These are phyloP conservation scores for Crypturellus undulatus DNA, from an alignment of 2,113 vertebrate species.

Conservation along the genomic window DNA sequence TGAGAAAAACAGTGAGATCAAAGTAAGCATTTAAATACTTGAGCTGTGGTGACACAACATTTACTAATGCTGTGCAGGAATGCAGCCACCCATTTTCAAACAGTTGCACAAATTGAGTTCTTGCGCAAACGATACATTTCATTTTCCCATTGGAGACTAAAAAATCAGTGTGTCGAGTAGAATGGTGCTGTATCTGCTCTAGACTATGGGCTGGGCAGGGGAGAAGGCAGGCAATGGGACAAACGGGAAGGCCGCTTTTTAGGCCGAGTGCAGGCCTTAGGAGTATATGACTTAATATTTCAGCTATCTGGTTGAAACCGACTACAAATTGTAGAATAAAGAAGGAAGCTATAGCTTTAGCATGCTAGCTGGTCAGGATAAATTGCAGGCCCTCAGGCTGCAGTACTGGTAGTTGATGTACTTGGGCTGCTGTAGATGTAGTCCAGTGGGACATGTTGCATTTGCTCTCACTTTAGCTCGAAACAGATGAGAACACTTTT, in stretches of 20 bases:
- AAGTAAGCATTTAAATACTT: background rate
- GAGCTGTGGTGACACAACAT: background rate
- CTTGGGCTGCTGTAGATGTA: background rate
- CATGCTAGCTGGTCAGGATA: background rate
- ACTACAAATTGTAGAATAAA: too few relatives aligned
- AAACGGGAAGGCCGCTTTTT: background rate
- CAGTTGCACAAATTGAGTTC: background rate
- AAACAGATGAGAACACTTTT: background rate
- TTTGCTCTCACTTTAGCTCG: background rate
- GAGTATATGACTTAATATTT: background rate
- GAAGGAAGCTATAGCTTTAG: background rate
- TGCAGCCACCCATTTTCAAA: background rate
- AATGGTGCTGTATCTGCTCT: too few relatives aligned
- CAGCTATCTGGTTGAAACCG: too few relatives aligned
- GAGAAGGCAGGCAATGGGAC: background rate
- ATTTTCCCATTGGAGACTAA: too few relatives aligned
- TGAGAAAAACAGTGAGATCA: background rate
- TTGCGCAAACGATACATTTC: too few relatives aligned
- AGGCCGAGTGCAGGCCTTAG: background rate
- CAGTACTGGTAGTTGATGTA: background rate
- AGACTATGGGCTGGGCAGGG: too few relatives aligned
- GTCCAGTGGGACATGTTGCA: background rate
- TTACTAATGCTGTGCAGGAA: background rate
- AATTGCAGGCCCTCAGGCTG: background rate
- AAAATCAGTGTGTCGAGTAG: too few relatives aligned